A percentile compares a stretch with the other conserved stretches of the same genome.
phyloP scores from a whole-genome alignment of 30 jellyfish, hydroid and myxozoan genomes.

The Aurelia coerulea region DNA sequence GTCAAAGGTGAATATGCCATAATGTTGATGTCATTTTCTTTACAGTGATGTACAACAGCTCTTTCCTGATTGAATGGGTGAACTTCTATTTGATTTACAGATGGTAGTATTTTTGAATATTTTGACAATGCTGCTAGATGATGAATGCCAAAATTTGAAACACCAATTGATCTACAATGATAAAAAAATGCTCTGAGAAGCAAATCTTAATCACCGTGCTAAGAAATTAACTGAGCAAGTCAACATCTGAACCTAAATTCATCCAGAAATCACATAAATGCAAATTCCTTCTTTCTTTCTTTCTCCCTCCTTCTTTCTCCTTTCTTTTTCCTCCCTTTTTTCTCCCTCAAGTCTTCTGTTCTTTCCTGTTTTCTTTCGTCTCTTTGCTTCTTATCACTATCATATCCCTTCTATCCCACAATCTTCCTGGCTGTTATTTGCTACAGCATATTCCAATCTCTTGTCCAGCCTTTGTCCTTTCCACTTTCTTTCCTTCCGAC shows the following conservation, averaged over 20 bases:
- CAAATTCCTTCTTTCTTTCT: background rate
- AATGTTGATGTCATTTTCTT: conserved; percentile 32
- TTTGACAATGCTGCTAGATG: conserved; percentile 39
- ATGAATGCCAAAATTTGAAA: conserved; percentile 74
- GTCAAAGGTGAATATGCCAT: conserved; percentile 88
- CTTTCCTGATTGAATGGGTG: conserved; percentile 75
- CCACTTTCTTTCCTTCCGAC: no score
- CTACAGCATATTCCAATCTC: no score
- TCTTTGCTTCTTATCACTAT: no score
- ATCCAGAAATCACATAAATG: background rate
- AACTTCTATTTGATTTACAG: conserved; percentile 75
- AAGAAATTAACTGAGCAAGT: background rate
- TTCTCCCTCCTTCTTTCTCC: background rate
- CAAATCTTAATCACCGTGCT: background rate
- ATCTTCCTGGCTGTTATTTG: no score
- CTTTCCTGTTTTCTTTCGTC: no score
- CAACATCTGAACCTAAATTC: background rate
- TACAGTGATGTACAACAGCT: conserved; percentile 61
- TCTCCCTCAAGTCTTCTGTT: no score
- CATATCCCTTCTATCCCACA: no score
- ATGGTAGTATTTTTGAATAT: conserved; percentile 48
- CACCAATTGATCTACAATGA: conserved; percentile 69
- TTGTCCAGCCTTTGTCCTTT: no score
- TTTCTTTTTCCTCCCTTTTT: no score
- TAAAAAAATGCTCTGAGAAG: background rate